Conservation (phyloP, 2,113 vertebrate genomes). For the Ascaphus truei region DNA sequence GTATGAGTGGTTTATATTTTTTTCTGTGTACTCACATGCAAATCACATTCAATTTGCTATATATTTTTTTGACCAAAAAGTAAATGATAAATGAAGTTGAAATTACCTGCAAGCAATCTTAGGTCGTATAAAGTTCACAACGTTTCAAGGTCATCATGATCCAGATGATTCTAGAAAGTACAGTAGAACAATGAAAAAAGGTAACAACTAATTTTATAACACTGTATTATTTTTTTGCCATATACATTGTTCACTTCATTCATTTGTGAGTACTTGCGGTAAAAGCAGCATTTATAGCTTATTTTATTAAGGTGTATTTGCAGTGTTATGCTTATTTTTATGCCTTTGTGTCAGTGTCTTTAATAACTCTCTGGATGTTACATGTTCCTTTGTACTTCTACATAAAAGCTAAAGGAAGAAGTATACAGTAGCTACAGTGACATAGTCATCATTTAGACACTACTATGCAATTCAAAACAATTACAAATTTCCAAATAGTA, state of each 20-base stretch:
- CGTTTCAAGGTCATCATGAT: constrained; percentile 43
- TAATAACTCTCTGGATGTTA: constrained; percentile 48
- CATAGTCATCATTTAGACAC: constrained; percentile 55
- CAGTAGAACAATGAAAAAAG: constrained; percentile 14
- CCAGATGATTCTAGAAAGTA: background rate
- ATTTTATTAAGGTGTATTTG: constrained; percentile 29
- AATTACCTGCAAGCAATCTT: background rate
- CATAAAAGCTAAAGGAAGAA: constrained; percentile 54
- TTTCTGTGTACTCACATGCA: background rate
- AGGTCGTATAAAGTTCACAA: rapidly evolving
- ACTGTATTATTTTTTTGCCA: constrained; percentile 37
- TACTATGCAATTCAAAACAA: constrained; percentile 60
- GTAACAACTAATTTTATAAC: constrained; percentile 5
- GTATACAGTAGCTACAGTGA: constrained; percentile 49
- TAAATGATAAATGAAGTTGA: constrained; percentile 25
- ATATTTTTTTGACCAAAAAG: background rate
- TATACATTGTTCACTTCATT: constrained; percentile 35
- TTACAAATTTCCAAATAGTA: constrained; percentile 58
- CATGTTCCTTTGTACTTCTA: constrained; percentile 55
- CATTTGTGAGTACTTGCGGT: constrained; percentile 35
- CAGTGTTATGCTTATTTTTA: constrained; percentile 44
- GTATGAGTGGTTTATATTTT: background rate
- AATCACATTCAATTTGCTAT: background rate
- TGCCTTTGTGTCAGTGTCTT: constrained; percentile 45
- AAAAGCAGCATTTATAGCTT: constrained; percentile 31